phyloP scores from a whole-genome alignment of 2,888 invertebrate genomes.

The Nemotelus nigrinus region DNA sequence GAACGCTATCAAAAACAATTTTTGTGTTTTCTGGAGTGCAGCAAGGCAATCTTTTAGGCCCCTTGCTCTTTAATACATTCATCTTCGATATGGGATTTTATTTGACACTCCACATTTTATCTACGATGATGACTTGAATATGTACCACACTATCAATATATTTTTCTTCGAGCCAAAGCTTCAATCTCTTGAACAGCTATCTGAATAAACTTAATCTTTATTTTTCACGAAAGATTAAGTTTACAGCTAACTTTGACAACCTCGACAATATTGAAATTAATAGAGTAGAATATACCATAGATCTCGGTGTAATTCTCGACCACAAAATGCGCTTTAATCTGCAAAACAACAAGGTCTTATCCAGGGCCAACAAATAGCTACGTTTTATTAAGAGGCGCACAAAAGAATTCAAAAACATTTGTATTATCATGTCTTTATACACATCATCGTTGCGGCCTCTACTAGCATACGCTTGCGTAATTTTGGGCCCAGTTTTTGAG shows the following conservation, averaged over 20 bases:
- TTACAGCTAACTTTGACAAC: neutral
- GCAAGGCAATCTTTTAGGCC: no score
- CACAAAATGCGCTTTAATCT: neutral
- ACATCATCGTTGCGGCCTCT: neutral
- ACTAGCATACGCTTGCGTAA: no score
- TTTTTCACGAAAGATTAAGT: neutral
- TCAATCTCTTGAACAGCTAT: neutral
- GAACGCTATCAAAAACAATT: no score
- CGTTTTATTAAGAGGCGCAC: neutral
- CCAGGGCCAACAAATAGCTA: neutral
- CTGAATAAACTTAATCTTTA: neutral
- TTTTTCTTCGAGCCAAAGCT: no score
- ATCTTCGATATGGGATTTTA: no score
- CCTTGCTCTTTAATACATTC: neutral
- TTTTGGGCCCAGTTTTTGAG: neutral
- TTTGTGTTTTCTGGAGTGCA: neutral
- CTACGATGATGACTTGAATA: no score
- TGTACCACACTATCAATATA: no score
- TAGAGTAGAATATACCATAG: neutral
- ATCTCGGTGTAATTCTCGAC: neutral
- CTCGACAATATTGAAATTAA: no score
- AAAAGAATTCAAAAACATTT: neutral
- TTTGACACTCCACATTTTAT: no score
- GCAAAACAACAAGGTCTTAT: neutral
- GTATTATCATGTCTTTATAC: neutral